Base-by-base conservation (phyloP, 1,140 invertebrate genomes). In the Drosophila repleta region DNA sequence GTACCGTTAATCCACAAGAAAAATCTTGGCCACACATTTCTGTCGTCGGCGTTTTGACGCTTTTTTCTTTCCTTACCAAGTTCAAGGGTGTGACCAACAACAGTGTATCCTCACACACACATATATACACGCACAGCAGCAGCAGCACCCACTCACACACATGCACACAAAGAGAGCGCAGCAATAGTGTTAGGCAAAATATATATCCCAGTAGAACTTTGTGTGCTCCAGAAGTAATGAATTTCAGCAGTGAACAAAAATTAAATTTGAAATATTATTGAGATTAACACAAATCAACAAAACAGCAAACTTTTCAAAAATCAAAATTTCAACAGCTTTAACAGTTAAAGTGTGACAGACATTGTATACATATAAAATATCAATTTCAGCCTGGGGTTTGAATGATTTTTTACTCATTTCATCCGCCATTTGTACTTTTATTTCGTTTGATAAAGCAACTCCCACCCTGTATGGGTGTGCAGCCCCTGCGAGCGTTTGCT, bases 21-120 rank as follows among this genome's bases (percentile, higher is more conserved):
- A n/a, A 53, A 62, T 69, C 51, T 56, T 57, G 24, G 13, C 32
- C 17, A 37, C 52, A 43, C 29, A 3, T 26, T 61, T 39, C 24
- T 49, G 15, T 49, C 20, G 11, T 43, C 55, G 46, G 71, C 57
- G 3, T 32, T 52, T 52, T 26, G 76, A 67, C 81, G 80, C 62
- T 77, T 76, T 79, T 80, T 39, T 24, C 37, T 88, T 87, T 79
- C 29, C 8, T 71, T 52, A 35, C 71, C 76, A 90, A 91, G 84
- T 87, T 90, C 88, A 91, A 91, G 90, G 90, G 90, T 91, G 90
- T 91, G 90, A 89, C 90, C 71, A 43, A 61, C 51, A 76, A 49
- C 45, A 73, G 21, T 61, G n/a, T 49, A 17, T 39, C 61, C 58
- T 66, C 62, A 65, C 46, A 51, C 53, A 56, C 41, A 0, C 24